These are phyloP conservation scores for Drosophila kambysellisi DNA, from an alignment of 2,888 invertebrate genomes.

Conservation along the genomic window DNA sequence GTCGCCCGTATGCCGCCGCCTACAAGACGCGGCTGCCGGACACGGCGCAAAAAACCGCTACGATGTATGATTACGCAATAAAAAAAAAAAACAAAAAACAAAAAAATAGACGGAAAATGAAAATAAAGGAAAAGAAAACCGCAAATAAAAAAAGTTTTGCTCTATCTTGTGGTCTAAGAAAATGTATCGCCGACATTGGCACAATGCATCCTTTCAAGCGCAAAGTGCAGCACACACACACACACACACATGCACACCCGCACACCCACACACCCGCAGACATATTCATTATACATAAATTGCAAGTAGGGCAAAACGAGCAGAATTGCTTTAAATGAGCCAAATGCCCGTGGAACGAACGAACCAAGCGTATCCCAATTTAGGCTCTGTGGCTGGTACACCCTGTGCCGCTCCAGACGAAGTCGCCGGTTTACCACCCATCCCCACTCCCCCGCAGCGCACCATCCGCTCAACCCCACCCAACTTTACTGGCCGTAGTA, in stretches of 20 bases:
- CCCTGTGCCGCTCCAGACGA: slow-evolving; percentile 61
- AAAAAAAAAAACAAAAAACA: slow-evolving; percentile 26
- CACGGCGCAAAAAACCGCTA: slow-evolving; percentile 4
- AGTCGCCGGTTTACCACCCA: slow-evolving; percentile 50
- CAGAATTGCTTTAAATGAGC: slow-evolving; percentile 78
- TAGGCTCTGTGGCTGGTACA: slow-evolving; percentile 53
- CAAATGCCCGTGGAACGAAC: slow-evolving; percentile 61
- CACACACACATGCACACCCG: slow-evolving; percentile 3
- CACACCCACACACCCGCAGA: slow-evolving; percentile 8
- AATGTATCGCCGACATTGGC: slow-evolving; percentile 72
- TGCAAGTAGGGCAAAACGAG: slow-evolving; percentile 61
- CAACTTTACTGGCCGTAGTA: slow-evolving; percentile 18
- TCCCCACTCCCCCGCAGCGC: neutral
- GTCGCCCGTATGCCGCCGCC: slow-evolving; percentile 56
- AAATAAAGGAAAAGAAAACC: slow-evolving; percentile 1
- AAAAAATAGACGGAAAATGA: neutral
- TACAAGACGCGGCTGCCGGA: slow-evolving; percentile 50
- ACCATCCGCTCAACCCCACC: neutral
- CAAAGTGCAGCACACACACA: slow-evolving; percentile 63
- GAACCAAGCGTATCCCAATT: slow-evolving; percentile 80
- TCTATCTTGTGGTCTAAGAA: slow-evolving; percentile 64
- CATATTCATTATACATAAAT: slow-evolving; percentile 74
- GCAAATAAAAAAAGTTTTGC: slow-evolving; percentile 57
- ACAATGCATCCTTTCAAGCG: slow-evolving; percentile 80
- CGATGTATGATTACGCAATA: slow-evolving; percentile 52